These are phyloP conservation scores for Toxonevra muliebris DNA, from an alignment of 2,888 invertebrate species.

Conservation along the genomic window DNA sequence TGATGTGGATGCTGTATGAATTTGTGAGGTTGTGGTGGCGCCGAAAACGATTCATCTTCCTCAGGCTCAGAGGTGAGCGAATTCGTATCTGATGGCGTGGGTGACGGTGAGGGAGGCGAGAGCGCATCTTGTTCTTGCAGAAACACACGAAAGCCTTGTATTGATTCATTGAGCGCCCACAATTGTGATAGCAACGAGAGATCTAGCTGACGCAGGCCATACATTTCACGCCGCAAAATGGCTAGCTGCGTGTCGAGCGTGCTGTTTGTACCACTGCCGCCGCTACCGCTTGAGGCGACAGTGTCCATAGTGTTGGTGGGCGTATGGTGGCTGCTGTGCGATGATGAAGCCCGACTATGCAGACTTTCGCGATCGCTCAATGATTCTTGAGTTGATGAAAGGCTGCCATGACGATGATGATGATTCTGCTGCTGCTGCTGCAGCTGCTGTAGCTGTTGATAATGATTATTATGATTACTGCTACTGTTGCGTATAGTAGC, in stretches of 20 bases:
- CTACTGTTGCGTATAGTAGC: constrained; percentile 1
- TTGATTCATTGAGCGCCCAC: constrained; percentile 92
- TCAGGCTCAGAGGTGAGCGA: constrained; percentile 61
- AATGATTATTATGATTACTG: constrained; percentile 11
- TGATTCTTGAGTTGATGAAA: constrained; percentile 62
- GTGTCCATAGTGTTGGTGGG: constrained; percentile 48
- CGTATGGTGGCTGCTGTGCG: constrained; percentile 50
- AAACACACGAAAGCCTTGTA: constrained; percentile 85
- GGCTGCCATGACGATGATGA: constrained; percentile 55
- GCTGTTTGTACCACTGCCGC: constrained; percentile 56
- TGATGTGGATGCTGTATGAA: constrained; percentile 40
- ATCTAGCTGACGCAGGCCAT: constrained; percentile 85
- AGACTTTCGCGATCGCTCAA: constrained; percentile 60
- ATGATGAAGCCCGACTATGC: constrained; percentile 59
- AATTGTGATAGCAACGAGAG: constrained; percentile 88
- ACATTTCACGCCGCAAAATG: constrained; percentile 87
- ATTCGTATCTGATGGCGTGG: constrained; percentile 63
- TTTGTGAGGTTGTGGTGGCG: constrained; percentile 44
- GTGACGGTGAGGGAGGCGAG: constrained; percentile 63
- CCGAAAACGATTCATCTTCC: constrained; percentile 56
- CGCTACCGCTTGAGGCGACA: background rate
- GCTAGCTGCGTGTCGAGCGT: constrained; percentile 86
- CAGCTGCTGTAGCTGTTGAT: background rate
- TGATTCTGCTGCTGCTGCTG: constrained; percentile 11
- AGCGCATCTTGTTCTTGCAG: constrained; percentile 65